Conservation (phyloP, 2,113 vertebrate species). For the Dicrurus megarhynchus region DNA sequence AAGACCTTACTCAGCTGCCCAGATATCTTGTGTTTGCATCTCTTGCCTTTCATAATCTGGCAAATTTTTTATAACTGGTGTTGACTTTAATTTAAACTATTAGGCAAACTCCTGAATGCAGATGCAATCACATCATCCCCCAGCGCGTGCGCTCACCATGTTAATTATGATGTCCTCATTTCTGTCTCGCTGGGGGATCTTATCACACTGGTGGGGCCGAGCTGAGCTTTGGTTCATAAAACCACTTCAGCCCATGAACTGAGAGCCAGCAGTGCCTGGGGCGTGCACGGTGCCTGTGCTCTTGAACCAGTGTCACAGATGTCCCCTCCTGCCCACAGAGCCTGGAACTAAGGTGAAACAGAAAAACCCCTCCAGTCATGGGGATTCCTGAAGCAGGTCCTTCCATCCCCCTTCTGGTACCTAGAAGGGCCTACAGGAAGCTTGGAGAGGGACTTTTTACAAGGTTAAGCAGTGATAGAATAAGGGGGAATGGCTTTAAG, state of each 20-base stretch:
- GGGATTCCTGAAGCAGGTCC: neutral
- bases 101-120: constrained; percentile 10
- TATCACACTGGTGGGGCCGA: neutral
- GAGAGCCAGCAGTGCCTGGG: neutral
- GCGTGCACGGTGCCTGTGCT: fast-evolving
- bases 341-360: neutral
- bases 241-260: neutral
- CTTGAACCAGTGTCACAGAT: fast-evolving
- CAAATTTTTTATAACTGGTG: neutral
- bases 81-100: constrained; percentile 61
- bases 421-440: neutral
- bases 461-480: neutral
- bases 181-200: constrained; percentile 31
- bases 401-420: neutral
- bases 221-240: neutral
- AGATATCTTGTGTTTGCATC: constrained; percentile 47
- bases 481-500: neutral
- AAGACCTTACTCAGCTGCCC: neutral
- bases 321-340: neutral
- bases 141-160: fast-evolving
- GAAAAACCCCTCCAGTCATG: neutral
- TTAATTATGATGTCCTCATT: constrained; percentile 66
- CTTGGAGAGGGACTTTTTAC: neutral
- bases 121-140: neutral
- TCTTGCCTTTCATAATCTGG: constrained; percentile 33